Percentiles rank a stretch among this genome's conserved stretches.
These are phyloP conservation scores for Pangasius mekongensis DNA, from an alignment of 2,797 vertebrate genomes.

Conservation along the genomic window DNA sequence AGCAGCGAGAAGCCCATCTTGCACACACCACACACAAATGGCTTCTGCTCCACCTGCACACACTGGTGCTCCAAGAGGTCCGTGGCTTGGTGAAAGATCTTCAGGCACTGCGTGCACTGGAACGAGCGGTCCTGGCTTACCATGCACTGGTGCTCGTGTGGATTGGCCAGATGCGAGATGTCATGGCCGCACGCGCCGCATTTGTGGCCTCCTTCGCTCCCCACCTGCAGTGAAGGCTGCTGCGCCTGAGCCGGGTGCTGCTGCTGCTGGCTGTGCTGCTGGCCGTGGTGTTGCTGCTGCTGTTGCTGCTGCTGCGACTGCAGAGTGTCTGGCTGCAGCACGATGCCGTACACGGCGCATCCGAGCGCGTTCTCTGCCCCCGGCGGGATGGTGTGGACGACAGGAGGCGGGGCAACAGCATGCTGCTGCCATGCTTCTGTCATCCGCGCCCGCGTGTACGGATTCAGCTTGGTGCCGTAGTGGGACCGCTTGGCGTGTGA, in stretches of 20 bases:
- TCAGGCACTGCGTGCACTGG: conserved; percentile 98
- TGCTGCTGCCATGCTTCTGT: conserved; percentile 89
- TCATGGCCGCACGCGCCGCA: conserved; percentile 93
- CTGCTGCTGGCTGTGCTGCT: conserved; percentile 70
- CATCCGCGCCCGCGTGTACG: conserved; percentile 77
- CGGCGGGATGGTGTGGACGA: conserved; percentile 87
- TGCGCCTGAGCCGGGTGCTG: conserved; percentile 72
- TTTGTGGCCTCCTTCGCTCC: conserved; percentile 84
- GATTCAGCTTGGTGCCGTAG: conserved; percentile 77
- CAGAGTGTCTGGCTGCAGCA: conserved; percentile 86
- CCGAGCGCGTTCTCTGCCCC: conserved; percentile 87
- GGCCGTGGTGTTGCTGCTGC: conserved; percentile 71
- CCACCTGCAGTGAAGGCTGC: conserved; percentile 75
- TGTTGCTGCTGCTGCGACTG: conserved; percentile 78
- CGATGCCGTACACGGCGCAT: conserved; percentile 94
- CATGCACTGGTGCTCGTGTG: conserved; percentile 96
- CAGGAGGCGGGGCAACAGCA: conserved; percentile 82
- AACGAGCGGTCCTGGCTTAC: conserved; percentile 92
- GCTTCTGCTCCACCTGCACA: conserved; percentile 97
- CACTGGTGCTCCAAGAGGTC: conserved; percentile 97
- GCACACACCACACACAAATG: conserved; percentile 95
- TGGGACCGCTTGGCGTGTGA: conserved; percentile 69
- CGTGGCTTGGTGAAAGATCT: conserved; percentile 97
- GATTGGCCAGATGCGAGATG: conserved; percentile 89
- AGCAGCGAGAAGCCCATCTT: conserved; percentile 99